Percentiles rank a stretch among this genome's conserved stretches.
Conservation (phyloP, 2,113 vertebrate species). For the Forbesichthys papilliferus region DNA sequence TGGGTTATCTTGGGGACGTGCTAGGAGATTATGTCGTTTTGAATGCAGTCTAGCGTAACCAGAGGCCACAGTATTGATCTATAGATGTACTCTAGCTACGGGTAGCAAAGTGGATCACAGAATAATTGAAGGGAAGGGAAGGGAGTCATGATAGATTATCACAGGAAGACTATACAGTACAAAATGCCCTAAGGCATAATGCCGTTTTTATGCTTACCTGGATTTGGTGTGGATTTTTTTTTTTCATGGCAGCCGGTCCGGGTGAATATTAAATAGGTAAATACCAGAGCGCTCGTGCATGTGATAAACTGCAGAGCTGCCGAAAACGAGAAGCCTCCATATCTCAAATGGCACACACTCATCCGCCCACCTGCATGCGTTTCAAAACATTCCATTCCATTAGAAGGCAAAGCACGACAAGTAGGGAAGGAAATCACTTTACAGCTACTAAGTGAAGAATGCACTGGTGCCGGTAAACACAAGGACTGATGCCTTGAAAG, state of each 20-base stretch:
- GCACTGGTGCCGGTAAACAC: not conserved
- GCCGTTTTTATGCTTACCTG: constrained; percentile 35
- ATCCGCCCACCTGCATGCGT: constrained; percentile 26
- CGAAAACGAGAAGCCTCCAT: constrained; percentile 30
- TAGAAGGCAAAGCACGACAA: constrained; percentile 3
- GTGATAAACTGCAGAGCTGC: constrained; percentile 39
- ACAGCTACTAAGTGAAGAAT: constrained; percentile 31
- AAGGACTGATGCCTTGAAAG: no score
- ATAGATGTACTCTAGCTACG: constrained; percentile 16
- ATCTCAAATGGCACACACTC: constrained; percentile 29
- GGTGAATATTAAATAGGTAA: constrained; percentile 53
- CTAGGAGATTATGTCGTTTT: not conserved
- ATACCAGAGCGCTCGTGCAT: constrained; percentile 17
- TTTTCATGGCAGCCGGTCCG: constrained; percentile 9
- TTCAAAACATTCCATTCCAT: constrained; percentile 24
- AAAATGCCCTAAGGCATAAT: constrained; percentile 10
- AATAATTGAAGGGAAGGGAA: constrained; percentile 14
- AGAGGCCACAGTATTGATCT: constrained; percentile 4
- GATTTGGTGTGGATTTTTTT: constrained; percentile 23
- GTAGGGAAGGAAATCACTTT: not conserved
- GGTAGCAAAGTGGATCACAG: not conserved
- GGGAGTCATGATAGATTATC: constrained; percentile 22
- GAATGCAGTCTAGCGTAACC: not conserved
- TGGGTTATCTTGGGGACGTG: not conserved
- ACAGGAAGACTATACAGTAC: constrained; percentile 4